Evolutionary conservation across 2,797 vertebrate species (phyloP).

Genomic region (Lepus oiostolus): DNA sequence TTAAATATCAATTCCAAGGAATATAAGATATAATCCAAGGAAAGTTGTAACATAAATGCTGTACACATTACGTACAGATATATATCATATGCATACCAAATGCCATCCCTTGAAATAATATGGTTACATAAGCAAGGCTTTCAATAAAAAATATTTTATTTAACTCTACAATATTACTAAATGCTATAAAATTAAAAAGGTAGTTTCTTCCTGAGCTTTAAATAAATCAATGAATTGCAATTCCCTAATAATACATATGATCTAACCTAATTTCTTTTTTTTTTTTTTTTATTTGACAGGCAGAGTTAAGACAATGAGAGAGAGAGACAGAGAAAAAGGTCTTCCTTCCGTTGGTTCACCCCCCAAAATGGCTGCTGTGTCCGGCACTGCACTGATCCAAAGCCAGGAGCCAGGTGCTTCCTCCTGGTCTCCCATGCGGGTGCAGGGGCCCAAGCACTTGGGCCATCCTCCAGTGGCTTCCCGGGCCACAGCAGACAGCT

Average conservation of each 20-base stretch:
- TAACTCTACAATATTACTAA: not conserved
- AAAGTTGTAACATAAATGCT: not conserved
- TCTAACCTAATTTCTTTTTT: not conserved
- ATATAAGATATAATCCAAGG: not conserved
- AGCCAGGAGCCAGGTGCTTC: too few species aligned
- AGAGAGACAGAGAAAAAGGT: too few species aligned
- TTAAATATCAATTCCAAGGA: not conserved
- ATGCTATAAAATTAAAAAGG: not conserved
- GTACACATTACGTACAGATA: too few species aligned
- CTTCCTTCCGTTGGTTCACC: too few species aligned
- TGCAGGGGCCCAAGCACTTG: too few species aligned
- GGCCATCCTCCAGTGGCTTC: too few species aligned
- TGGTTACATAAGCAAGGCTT: not conserved
- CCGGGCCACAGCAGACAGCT: too few species aligned
- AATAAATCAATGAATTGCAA: not conserved
- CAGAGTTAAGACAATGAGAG: too few species aligned
- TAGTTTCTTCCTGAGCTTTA: not conserved
- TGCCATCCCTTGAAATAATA: not conserved
- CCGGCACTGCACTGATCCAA: too few species aligned
- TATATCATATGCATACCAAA: not conserved
- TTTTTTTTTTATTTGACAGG: too few species aligned
- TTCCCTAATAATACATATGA: not conserved
- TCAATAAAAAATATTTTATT: conserved; percentile 11
- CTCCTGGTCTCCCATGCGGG: too few species aligned
- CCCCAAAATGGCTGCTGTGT: too few species aligned